Base-by-base conservation (phyloP, 1,140 invertebrate genomes). In the Cyphomyrmex costatus region DNA sequence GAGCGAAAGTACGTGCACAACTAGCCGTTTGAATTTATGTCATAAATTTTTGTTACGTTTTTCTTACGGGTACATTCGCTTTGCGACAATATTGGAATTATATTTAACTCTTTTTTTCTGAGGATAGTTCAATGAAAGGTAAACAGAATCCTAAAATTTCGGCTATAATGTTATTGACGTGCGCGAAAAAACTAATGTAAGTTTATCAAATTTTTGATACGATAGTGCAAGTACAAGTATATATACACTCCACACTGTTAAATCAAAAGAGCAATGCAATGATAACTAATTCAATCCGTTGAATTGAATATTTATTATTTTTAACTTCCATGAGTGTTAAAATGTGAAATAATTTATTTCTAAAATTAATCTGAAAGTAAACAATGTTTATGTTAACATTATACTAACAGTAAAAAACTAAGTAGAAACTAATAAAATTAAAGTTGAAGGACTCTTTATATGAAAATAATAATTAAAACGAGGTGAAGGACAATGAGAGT, bases 1-100 rank as follows among this genome's bases (percentile, higher is more conserved):
- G 66, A 82, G 36, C 21, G 33, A 21, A 46, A 30, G 19, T 73
- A 60, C 53, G 27, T 33, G 53, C 21, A 51, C 65, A 70, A 46
- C 51, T 66, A 58, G 66, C 36, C 73, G 36, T 24, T 60, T 19
- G 53, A 46, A 53, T 83, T 71, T 73, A 73, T 24, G 42, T 19
- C 36, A 60, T 73, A 33, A 73, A 83, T 46, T 83, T 73, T 73
- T 73, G 79, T 60, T 60, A 5, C 14, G n/a, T n/a, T 42, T 73
- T 82, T 33, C 12, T 53, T 53, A n/a, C 51, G 21, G 21, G 10
- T 49, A 27, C 30, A 49, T n/a, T 36, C 14, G 21, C 36, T 27
- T 21, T 60, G 36, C 42, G 36, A 83, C 36, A 46, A 49, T 46
- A 82, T 60, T 51, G 24, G 10, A 83, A 83, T 71, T 82, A 60